Percentiles rank a stretch among this genome's conserved stretches.
Evolutionary conservation across 2,113 vertebrate genomes (phyloP).

Genomic region (Xenopus tropicalis): UCB_Xtro_10.0 CM004449.2:68929001-68929500

Average conservation of each 20-base stretch:
- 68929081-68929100: not conserved
- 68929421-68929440: no score
- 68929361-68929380: not conserved
- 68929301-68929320: not conserved
- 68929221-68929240: conserved; percentile 1
- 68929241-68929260: conserved; percentile 4
- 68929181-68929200: not conserved
- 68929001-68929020: no score
- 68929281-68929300: conserved; percentile 4
- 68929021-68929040: not conserved
- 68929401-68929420: no score
- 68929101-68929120: not conserved
- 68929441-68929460: no score
- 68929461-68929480: no score
- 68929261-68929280: conserved; percentile 9
- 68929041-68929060: not conserved
- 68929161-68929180: not conserved
- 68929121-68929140: not conserved
- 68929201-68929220: not conserved
- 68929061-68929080: not conserved
- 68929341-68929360: not conserved
- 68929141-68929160: not conserved
- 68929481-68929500: no score
- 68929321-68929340: not conserved
- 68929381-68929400: not conserved